Evolutionary conservation across 2,888 invertebrate genomes (phyloP), one percentile per base, ranked within the genome.

Genomic region (Asteroscopus sphinx): DNA sequence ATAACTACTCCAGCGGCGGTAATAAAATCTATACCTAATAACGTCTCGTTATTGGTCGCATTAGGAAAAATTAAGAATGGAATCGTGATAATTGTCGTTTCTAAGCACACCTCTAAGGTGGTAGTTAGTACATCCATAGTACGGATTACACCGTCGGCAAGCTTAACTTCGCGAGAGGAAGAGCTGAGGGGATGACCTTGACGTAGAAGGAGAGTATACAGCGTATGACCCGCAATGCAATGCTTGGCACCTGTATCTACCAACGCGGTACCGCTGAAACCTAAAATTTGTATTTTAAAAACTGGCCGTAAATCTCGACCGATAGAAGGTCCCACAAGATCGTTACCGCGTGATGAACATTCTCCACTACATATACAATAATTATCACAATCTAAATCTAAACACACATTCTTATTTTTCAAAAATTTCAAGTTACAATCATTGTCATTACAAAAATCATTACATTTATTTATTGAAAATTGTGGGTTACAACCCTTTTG

Each of bases 191-290:
- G 12, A 40, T 25, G 40, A 9, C 40, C 40, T 26, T 25, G 25
- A 25, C 40, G 40, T 25, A 25, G 40, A 40, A 25, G 40, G 40
- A 40, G 40, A 26, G 40, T 25, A 40, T 40, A 40, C 25, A 40
- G 40, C 40, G 40, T 25, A 25, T 40, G 40, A 2, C 25, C 40
- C 13, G 40, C 21, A 26, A 26, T 26, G 7, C 26, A 26, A 7
- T 26, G 26, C 26, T 26, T 26, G 7, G 26, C 25, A 25, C 25
- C 25, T 25, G 25, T 25, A 6, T 25, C 25, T 25, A 25, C 6
- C 25, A 25, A 25, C 26, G 26, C 26, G 26, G 26, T 26, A 1
- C 26, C 26, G 3, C 7, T 26, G 7, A 26, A 26, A 26, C 26
- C 26, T 26, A 26, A 26, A 8, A 26, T 26, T 26, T 6, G 3